Evolutionary conservation across 2,888 invertebrate genomes (phyloP), one percentile per base, ranked within the genome.

Genomic region (Dynastes hyllus): DNA sequence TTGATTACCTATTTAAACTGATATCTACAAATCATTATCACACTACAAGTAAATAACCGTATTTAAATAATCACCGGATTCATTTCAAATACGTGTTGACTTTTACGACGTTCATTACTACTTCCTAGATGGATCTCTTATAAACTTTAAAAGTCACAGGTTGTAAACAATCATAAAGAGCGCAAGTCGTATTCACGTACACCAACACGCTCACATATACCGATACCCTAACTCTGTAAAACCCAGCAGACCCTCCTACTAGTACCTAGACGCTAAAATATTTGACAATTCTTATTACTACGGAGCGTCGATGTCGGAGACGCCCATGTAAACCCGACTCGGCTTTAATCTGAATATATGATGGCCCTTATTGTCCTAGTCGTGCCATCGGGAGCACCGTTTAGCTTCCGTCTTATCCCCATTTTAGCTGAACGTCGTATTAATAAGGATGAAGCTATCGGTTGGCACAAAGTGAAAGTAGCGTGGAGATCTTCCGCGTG

Each of bases 341-440:
- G 85, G 22, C 85, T 86, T 86, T 88, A 88, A 88, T 88, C 88
- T 88, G 87, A 87, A 88, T 88, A 87, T 88, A 88, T 86, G 88
- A 86, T 86, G 85, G 86, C 85, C 86, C 87, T 87, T 88, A 88
- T 88, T 88, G 87, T 88, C 86, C 86, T 85, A 22, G 55, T 58
- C 55, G 55, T 58, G 16, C 55, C 55, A 58, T 27, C 55, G 83
- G 84, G 84, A 85, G 83, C 82, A 83, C 81, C 85, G 84, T 83
- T 85, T 84, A 84, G 83, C 81, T 81, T 80, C 80, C 80, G 63
- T 79, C 79, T 79, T 32, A 79, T 80, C 79, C 76, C 63, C 67
- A 55, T 67, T 78, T 79, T 77, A 40, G 27, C 29, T 11, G 27
- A 76, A 76, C 76, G 40, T 67, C 40, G 16, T 67, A 16, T 45